A percentile compares a stretch with the other conserved stretches of the same genome.
Evolutionary conservation across 2,888 invertebrate species (phyloP).

Genomic region (Unio delphinus): DNA sequence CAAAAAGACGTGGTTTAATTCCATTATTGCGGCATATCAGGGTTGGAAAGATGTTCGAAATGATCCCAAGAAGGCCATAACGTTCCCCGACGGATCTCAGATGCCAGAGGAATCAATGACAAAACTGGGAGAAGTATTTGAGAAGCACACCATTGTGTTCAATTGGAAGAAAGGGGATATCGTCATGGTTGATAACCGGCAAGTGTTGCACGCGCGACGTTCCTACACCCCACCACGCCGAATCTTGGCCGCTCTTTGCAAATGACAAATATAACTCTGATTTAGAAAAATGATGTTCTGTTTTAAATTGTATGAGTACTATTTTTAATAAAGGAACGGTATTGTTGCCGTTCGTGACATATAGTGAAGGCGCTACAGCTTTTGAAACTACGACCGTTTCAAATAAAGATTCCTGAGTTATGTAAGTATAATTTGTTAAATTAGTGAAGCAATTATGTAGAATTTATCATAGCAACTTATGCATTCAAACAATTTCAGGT

Average conservation of each 20-base stretch:
- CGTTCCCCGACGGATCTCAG: constrained; percentile 48
- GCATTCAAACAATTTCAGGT: no score
- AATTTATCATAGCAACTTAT: no score
- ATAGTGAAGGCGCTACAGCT: no score
- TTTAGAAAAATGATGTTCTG: background rate
- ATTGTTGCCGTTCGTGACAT: no score
- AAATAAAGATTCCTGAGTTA: no score
- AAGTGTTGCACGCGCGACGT: constrained; percentile 50
- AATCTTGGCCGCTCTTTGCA: constrained; percentile 52
- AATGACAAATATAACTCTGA: constrained; percentile 22
- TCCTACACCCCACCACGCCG: constrained; percentile 51
- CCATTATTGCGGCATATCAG: constrained; percentile 54
- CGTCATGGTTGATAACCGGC: constrained; percentile 53
- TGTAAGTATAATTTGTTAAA: no score
- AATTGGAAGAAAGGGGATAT: constrained; percentile 54
- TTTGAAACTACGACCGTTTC: no score
- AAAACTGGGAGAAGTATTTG: constrained; percentile 34
- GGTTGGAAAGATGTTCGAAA: constrained; percentile 58
- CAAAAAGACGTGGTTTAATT: constrained; percentile 57
- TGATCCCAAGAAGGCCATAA: constrained; percentile 49
- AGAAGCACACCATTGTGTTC: constrained; percentile 49
- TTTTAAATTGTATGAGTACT: no score
- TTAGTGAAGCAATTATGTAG: no score
- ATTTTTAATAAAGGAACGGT: no score
- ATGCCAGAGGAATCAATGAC: constrained; percentile 50